phyloP scores from a whole-genome alignment of 2,113 vertebrate genomes.

The Psilopsiagon aurifrons region DNA sequence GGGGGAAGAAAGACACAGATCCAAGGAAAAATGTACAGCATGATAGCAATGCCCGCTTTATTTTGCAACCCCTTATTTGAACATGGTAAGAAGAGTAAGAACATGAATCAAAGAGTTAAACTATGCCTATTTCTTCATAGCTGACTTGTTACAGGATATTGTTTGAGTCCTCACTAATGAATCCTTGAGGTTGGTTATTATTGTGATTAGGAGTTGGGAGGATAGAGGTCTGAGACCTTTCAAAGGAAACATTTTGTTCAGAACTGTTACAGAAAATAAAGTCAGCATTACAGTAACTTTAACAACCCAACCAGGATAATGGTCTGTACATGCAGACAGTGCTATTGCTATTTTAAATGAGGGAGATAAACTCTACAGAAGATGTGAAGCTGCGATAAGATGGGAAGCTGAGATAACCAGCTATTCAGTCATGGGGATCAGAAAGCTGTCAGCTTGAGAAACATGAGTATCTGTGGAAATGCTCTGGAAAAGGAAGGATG shows the following conservation, averaged over 20 bases:
- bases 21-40: background rate
- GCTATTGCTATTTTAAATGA: slow-evolving; percentile 61
- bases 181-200: slow-evolving; percentile 73
- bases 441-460: slow-evolving; percentile 36
- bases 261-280: slow-evolving; percentile 69
- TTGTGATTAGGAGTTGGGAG: slow-evolving; percentile 72
- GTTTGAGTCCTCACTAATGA: slow-evolving; percentile 71
- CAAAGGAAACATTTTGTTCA: slow-evolving; percentile 71
- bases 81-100: background rate
- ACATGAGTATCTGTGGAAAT: background rate
- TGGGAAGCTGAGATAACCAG: slow-evolving; percentile 36
- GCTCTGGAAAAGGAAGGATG: background rate
- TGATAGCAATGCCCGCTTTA: slow-evolving; percentile 46
- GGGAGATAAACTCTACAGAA: slow-evolving; percentile 30
- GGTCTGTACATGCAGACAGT: background rate
- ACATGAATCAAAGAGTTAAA: slow-evolving; percentile 70
- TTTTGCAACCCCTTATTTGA: slow-evolving; percentile 71
- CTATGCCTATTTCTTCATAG: slow-evolving; percentile 67
- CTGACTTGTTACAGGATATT: slow-evolving; percentile 68
- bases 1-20: background rate
- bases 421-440: slow-evolving; percentile 45
- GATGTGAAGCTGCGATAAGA: slow-evolving; percentile 29
- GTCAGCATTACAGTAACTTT: slow-evolving; percentile 64
- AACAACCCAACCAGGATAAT: slow-evolving; percentile 64
- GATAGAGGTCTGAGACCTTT: slow-evolving; percentile 72